phyloP scores from a whole-genome alignment of 2,888 invertebrate species.

The Nipponacmea schrenckii region DNA sequence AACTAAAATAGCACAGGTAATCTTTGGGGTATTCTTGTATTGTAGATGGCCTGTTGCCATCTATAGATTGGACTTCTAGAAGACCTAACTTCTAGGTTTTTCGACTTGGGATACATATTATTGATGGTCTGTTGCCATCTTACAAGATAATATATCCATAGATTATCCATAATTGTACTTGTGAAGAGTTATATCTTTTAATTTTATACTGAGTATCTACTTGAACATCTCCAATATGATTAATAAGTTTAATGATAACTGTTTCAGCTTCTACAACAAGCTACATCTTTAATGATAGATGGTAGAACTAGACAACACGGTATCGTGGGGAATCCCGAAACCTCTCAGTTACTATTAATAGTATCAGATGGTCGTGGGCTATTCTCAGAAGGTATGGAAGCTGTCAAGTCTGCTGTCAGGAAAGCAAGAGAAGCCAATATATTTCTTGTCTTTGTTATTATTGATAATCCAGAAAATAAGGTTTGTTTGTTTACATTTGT shows the following conservation, averaged over 20 bases:
- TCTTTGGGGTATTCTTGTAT: no score
- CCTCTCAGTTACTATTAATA: slow-evolving; percentile 85
- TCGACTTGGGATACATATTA: no score
- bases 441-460: slow-evolving; percentile 93
- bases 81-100: no score
- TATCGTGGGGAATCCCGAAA: slow-evolving; percentile 42
- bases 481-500: slow-evolving; percentile 70
- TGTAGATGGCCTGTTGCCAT: no score
- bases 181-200: no score
- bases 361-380: slow-evolving; percentile 96
- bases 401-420: slow-evolving; percentile 82
- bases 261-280: slow-evolving; percentile 77
- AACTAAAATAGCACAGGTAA: slow-evolving; percentile 81
- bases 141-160: no score
- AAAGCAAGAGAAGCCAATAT: slow-evolving; percentile 84
- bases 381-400: slow-evolving; percentile 83
- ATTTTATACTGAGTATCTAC: no score
- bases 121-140: no score
- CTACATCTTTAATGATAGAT: slow-evolving; percentile 74
- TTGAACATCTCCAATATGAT: no score
- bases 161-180: no score
- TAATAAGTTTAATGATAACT: no score
- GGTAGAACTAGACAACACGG: slow-evolving; percentile 48
- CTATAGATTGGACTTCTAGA: no score
- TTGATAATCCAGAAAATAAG: slow-evolving; percentile 93